Base-by-base conservation (phyloP, 2,113 vertebrate species). In the Opisthocomus hoazin region DNA sequence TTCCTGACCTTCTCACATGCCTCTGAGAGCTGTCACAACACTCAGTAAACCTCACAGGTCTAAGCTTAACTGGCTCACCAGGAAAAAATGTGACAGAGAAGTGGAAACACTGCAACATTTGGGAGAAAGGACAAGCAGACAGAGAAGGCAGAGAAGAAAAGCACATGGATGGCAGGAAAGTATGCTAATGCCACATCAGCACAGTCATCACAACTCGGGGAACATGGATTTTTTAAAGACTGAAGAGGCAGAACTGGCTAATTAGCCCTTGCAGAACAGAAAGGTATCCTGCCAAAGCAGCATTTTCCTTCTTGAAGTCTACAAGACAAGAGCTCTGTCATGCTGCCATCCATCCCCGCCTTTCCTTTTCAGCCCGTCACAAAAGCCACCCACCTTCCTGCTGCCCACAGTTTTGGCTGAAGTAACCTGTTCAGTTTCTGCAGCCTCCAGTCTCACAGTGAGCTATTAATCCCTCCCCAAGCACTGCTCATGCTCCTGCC, bases 1-100 rank as follows among this genome's bases (percentile, higher is more conserved):
- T 29, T 85, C 43, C 46, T 96, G 85, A 94, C 58, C 63, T 94
- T 93, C 86, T 54, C 66, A 93, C 29, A 46, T 11, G 70, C 53
- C 88, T 88, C 11, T 56, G 61, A 69, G 41, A 90, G 50, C 66
- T 93, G 66, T 37, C 66, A 77, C 41, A 90, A 60, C 17, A 65
- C n/a, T 65, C n/a, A 60, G 60, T 76, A 92, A 93, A 90, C 20
- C n/a, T 88, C 41, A 74, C 45, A 65, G 63, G 58, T 45, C 29
- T 77, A 54, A 81, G 50, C 29, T 41, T 84, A 36, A 80, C 58
- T 84, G 41, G 15, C 50, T 88, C 63, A 54, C 45, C 69, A 80
- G 32, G n/a, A 58, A 60, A 90, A 83, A 76, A 68, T 0, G 0
- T 41, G 27, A 56, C n/a, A 37, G 16, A 68, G 27, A 92, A 80